phyloP scores from a whole-genome alignment of 2,113 vertebrate species.

The Micronisus gabar region DNA sequence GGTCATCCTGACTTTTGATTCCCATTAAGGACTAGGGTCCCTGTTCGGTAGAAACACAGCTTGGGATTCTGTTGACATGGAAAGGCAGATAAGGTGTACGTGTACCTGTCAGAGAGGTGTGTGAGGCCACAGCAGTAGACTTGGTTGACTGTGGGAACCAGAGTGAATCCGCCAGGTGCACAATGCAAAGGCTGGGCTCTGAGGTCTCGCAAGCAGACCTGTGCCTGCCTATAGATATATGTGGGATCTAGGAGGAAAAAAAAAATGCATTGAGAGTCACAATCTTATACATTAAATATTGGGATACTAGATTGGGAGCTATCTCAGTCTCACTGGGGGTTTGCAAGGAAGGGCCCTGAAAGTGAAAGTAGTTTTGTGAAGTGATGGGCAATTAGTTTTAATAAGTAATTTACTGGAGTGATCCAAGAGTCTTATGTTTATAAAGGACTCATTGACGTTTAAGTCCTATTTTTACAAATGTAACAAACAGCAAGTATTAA shows the following conservation, averaged over 20 bases:
- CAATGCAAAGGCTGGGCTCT: neutral
- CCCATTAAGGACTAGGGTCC: neutral
- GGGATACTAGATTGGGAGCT: neutral
- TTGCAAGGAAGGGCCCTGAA: neutral
- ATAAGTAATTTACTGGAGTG: neutral
- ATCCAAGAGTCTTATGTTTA: neutral
- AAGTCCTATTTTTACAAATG: neutral
- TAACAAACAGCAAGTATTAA: neutral
- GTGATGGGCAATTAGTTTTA: neutral
- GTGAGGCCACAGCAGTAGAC: neutral
- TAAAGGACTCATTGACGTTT: neutral
- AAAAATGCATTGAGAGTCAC: neutral
- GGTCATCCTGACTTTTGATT: neutral
- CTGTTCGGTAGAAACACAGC: neutral
- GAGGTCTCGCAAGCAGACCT: neutral
- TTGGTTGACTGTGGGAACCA: neutral
- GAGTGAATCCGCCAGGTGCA: neutral
- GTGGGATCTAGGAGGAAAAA: neutral
- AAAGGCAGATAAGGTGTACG: fast-evolving
- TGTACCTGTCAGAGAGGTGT: neutral
- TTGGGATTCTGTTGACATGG: neutral
- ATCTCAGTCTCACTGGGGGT: neutral
- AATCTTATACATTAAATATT: neutral
- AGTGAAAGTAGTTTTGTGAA: neutral
- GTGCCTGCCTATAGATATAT: neutral